phyloP scores from a whole-genome alignment of 2,888 invertebrate species.

The Clepsis dumicolana region DNA sequence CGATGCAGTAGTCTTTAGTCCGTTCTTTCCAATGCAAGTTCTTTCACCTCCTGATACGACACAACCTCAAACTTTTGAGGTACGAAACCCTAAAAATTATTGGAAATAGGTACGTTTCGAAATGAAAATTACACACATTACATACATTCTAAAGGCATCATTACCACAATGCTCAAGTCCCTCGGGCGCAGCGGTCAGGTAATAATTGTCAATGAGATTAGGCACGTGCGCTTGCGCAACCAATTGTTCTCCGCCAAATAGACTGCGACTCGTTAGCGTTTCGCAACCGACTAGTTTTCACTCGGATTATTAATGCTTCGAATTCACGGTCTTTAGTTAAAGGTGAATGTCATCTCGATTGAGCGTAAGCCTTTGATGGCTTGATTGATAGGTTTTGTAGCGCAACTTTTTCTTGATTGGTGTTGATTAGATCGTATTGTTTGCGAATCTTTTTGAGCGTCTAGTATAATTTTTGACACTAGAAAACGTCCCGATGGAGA shows the following conservation, averaged over 20 bases:
- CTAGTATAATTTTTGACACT: too few relatives aligned
- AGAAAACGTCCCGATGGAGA: too few relatives aligned
- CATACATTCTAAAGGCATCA: background rate
- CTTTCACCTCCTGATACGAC: too few relatives aligned
- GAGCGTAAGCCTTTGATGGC: background rate
- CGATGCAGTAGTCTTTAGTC: too few relatives aligned
- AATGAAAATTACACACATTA: background rate
- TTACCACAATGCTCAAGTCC: background rate
- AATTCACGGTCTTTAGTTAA: constrained; percentile 25
- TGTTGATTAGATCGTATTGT: background rate
- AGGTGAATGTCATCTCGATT: constrained; percentile 25
- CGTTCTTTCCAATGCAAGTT: too few relatives aligned
- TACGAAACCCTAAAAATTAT: background rate
- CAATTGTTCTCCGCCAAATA: constrained; percentile 63
- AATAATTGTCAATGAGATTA: constrained; percentile 50
- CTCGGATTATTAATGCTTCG: constrained; percentile 39
- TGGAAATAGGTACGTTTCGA: background rate
- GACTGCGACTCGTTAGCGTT: constrained; percentile 60
- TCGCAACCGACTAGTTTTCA: constrained; percentile 54
- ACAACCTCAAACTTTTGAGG: too few relatives aligned
- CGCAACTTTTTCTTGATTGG: background rate
- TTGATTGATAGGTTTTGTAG: background rate
- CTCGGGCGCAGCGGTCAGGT: constrained; percentile 29
- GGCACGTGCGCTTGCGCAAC: constrained; percentile 61
- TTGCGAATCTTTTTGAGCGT: too few relatives aligned